A percentile compares a stretch with the other conserved stretches of the same genome.
Conservation (phyloP, 2,113 vertebrate genomes). For the Bubo bubo region DNA sequence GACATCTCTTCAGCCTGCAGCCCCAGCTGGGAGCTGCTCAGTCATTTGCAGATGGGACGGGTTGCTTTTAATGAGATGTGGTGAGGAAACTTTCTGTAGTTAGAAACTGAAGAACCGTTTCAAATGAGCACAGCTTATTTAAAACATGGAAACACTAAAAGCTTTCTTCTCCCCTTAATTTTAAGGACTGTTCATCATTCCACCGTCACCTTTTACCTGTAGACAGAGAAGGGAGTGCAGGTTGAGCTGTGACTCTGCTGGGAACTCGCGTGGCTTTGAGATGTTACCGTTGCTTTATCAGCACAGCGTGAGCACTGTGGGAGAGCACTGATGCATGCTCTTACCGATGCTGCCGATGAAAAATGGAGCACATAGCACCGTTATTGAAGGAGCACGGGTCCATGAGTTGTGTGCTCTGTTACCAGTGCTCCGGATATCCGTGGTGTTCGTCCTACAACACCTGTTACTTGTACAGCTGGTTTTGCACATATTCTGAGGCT, state of each 20-base stretch:
- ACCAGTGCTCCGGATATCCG: background rate
- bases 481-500: background rate
- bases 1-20: background rate
- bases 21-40: background rate
- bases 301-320: background rate
- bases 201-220: accelerated
- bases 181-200: background rate
- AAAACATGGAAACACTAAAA: background rate
- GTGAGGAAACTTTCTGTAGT: background rate
- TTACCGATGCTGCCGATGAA: background rate
- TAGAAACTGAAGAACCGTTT: background rate
- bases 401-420: background rate
- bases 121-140: background rate
- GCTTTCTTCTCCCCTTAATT: background rate
- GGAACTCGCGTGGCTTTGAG: background rate
- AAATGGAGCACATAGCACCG: accelerated
- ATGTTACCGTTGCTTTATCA: background rate
- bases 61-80: background rate
- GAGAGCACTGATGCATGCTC: accelerated
- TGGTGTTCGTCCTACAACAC: background rate
- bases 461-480: background rate
- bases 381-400: background rate
- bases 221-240: background rate
- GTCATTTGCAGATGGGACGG: background rate
- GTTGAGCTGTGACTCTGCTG: background rate